Evolutionary conservation across 2,888 invertebrate species (phyloP).

Genomic region (Drosophila pseudotalamancana): DNA sequence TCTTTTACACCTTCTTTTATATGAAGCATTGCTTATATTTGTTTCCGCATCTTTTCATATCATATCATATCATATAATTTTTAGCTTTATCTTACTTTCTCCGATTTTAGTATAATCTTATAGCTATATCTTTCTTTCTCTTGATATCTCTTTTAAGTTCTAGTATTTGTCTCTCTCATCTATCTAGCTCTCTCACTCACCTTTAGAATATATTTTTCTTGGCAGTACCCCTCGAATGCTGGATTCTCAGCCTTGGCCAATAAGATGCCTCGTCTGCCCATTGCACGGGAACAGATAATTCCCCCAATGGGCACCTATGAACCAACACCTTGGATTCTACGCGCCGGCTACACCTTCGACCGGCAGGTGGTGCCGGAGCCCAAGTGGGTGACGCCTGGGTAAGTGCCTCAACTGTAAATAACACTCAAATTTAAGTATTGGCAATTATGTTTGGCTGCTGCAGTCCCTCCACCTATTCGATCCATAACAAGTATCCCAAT

Average conservation of each 20-base stretch:
- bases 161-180: neutral
- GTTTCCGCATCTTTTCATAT: no score
- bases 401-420: no score
- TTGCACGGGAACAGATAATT: slow-evolving; percentile 18
- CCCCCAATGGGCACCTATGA: slow-evolving; percentile 81
- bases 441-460: neutral
- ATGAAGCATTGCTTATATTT: no score
- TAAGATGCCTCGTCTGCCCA: slow-evolving; percentile 67
- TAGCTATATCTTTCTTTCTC: neutral
- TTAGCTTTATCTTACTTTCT: no score
- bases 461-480: slow-evolving; percentile 72
- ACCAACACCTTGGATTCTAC: slow-evolving; percentile 23
- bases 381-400: slow-evolving; percentile 68
- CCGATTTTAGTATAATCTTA: no score
- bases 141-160: neutral
- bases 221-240: slow-evolving; percentile 75
- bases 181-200: neutral
- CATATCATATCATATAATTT: no score
- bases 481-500: slow-evolving; percentile 51
- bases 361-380: slow-evolving; percentile 38
- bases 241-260: slow-evolving; percentile 80
- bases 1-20: neutral
- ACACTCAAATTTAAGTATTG: no score
- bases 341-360: slow-evolving; percentile 71
- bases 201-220: no score